A percentile compares a stretch with the other conserved stretches of the same genome.
Evolutionary conservation across 2,888 invertebrate species (phyloP).

Genomic region (Polydrusus tereticollis): DNA sequence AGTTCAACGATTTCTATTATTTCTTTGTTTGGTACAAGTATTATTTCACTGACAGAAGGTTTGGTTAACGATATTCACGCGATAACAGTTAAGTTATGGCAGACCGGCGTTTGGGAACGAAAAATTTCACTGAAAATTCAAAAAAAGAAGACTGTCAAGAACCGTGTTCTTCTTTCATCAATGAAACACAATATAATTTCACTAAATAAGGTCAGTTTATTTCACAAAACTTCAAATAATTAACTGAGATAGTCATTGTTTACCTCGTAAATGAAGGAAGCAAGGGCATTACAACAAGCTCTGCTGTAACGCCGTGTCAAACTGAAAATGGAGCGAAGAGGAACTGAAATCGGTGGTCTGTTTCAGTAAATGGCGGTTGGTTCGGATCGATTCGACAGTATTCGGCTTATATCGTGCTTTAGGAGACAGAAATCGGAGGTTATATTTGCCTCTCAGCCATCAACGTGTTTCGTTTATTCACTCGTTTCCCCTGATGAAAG

Average conservation of each 20-base stretch:
- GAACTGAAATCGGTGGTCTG: slow-evolving; percentile 46
- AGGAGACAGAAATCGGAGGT: slow-evolving; percentile 50
- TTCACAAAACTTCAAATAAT: slow-evolving; percentile 26
- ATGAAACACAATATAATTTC: slow-evolving; percentile 17
- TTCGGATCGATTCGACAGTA: slow-evolving; percentile 39
- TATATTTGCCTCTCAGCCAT: slow-evolving; percentile 37
- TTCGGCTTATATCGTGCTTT: slow-evolving; percentile 46
- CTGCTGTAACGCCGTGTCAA: slow-evolving; percentile 50
- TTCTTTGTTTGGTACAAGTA: neutral
- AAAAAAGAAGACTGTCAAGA: slow-evolving; percentile 1
- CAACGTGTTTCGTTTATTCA: slow-evolving; percentile 36
- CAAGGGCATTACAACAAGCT: slow-evolving; percentile 38
- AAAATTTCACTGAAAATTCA: neutral
- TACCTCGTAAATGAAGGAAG: slow-evolving; percentile 51
- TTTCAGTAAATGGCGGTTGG: slow-evolving; percentile 56
- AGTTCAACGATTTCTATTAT: slow-evolving; percentile 10
- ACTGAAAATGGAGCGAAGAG: slow-evolving; percentile 53
- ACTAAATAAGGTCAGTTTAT: slow-evolving; percentile 20
- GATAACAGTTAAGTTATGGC: neutral
- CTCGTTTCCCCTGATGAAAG: slow-evolving; percentile 32
- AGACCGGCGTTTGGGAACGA: neutral
- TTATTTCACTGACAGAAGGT: neutral
- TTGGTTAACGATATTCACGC: neutral
- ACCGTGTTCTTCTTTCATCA: slow-evolving; percentile 4
- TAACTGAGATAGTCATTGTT: slow-evolving; percentile 54